Evolutionary conservation across 2,797 vertebrate species (phyloP), one percentile per base, ranked within the genome.

Genomic region (Orientallactaga sibirica): DNA sequence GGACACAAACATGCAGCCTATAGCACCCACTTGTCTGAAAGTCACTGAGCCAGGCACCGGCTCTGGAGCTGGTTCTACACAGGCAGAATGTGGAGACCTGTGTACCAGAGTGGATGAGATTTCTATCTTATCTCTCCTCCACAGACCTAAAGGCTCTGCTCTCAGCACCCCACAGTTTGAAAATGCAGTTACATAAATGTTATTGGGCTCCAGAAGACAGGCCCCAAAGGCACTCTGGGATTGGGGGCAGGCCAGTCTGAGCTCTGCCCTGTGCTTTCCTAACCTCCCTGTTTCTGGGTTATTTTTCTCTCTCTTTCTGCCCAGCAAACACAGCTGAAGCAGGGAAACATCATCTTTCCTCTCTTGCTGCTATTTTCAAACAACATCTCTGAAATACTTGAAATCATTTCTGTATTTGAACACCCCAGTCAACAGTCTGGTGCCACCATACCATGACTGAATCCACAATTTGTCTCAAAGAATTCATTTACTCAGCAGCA

Each of bases 211-310:
- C 1, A 68, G 48, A 71, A 29, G 11, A 37, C 24, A 2, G 67
- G 27, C 24, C 64, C 62, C 2, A 5, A 7, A 73, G n/a, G 61
- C 20, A 2, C 0, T 2, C 0, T 15, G 0, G 5, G 27, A 9
- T 22, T 24, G 37, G 18, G 19, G 58, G 12, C 0, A 0, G 11
- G 79, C 14, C 0, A 0, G 58, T 18, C 68, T 33, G 43, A 43
- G 14, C 62, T 19, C 84, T 22, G 67, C 7, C 9, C 37, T 10
- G 12, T 3, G 0, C 0, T 41, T 20, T 67, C 66, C 88, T 58
- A 27, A 7, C 15, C 71, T 37, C 92, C 48, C 20, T 0, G 0
- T 4, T 48, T n/a, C 71, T 64, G 74, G 33, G 14, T 90, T 58
- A 11, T 10, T 48, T 52, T 55, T 77, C n/a, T 52, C 58, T 55